Conservation (phyloP, 2,797 vertebrate species). For the Gadopsis marmoratus region DNA sequence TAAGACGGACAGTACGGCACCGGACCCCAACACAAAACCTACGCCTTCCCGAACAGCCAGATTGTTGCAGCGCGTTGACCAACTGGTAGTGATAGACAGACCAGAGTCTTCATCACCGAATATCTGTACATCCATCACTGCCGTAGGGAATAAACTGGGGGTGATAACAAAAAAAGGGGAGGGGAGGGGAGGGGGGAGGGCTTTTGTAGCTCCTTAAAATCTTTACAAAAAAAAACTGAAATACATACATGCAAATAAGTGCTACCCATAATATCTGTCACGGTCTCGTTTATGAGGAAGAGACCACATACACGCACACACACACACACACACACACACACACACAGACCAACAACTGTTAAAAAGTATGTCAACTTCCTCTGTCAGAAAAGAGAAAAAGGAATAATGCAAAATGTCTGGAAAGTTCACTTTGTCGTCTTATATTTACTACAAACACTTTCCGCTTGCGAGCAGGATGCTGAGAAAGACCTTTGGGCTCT, state of each 20-base stretch:
- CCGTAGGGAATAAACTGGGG: constrained; percentile 59
- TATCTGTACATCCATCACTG: constrained; percentile 80
- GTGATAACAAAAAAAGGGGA: not conserved
- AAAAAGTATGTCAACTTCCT: constrained; percentile 61
- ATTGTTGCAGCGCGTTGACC: constrained; percentile 26
- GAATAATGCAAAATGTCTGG: constrained; percentile 47
- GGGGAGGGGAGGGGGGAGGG: not conserved
- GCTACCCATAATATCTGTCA: constrained; percentile 47
- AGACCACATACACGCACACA: constrained; percentile 15
- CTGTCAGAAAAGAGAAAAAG: constrained; percentile 63
- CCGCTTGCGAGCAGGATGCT: constrained; percentile 33
- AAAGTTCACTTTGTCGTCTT: constrained; percentile 61
- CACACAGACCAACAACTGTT: constrained; percentile 41
- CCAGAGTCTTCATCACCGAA: constrained; percentile 60
- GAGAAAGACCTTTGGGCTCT: constrained; percentile 23
- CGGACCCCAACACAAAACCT: constrained; percentile 43
- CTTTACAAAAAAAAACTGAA: constrained; percentile 34
- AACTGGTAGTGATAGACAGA: constrained; percentile 45
- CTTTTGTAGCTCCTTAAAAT: constrained; percentile 77
- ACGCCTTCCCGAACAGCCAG: constrained; percentile 29
- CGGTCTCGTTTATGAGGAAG: constrained; percentile 58
- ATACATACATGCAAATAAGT: constrained; percentile 70
- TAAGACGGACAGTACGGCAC: constrained; percentile 19
- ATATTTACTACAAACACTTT: constrained; percentile 57
- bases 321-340: constrained; percentile 16